These are phyloP conservation scores for Ctenopoma multispine DNA, from an alignment of 2,797 vertebrate species.

Conservation along the genomic window DNA sequence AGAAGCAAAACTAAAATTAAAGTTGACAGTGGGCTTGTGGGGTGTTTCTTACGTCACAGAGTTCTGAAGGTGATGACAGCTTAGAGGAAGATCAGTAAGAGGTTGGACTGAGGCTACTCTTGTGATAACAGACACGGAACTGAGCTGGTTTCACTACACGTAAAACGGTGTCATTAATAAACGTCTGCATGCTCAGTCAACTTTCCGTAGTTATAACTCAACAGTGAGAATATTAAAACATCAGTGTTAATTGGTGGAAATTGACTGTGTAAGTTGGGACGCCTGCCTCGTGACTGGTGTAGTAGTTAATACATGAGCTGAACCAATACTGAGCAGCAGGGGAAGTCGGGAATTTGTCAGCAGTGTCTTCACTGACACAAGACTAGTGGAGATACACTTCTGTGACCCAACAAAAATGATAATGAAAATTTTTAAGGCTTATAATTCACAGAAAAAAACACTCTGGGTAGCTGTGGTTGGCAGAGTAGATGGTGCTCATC, in stretches of 20 bases:
- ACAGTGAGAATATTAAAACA: neutral
- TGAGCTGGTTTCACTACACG: neutral
- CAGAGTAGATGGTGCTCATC: slow-evolving; percentile 27
- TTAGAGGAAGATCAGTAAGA: neutral
- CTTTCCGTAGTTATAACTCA: neutral
- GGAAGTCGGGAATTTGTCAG: neutral
- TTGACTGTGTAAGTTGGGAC: too few relatives aligned
- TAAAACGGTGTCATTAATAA: neutral
- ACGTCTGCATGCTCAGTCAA: accelerated
- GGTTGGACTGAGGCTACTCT: neutral
- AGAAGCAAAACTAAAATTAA: neutral
- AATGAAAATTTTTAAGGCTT: neutral
- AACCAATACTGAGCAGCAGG: neutral
- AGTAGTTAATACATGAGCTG: neutral
- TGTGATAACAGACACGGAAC: neutral
- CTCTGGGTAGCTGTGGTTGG: neutral
- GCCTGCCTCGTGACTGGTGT: neutral
- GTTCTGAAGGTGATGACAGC: slow-evolving; percentile 8
- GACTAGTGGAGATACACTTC: neutral
- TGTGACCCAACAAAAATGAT: too few relatives aligned
- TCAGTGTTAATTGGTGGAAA: neutral
- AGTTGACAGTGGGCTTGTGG: neutral
- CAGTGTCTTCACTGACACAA: neutral
- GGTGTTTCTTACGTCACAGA: neutral
- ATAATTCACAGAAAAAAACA: neutral